Evolutionary conservation across 2,797 vertebrate genomes (phyloP), one percentile per base, ranked within the genome.

Genomic region (Sylvia borin): DNA sequence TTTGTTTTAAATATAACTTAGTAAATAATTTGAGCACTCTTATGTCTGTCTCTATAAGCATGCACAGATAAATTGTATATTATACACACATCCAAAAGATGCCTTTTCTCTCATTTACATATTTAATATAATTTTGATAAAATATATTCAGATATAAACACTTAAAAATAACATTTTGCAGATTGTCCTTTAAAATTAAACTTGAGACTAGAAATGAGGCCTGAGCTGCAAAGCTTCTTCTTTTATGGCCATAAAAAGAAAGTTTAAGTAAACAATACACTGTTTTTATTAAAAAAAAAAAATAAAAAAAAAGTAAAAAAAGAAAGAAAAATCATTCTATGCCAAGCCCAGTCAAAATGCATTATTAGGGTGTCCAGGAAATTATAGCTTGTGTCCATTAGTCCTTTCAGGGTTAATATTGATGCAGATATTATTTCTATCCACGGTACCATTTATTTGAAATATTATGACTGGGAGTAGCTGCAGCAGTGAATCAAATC

Each of bases 351-450:
- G 98, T 97, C 97, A 98, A 97, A 98, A 98, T 98, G 98, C 98
- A 98, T 99, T 98, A 99, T 98, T 98, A 98, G 98, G 98, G 98
- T 98, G 98, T 98, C 98, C 98, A 97, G 98, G 98, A 99, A 99
- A 99, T 99, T 98, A 98, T 98, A 98, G 98, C 98, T 98, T 92
- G 97, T 98, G 98, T 99, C 99, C 98, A 99, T 99, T 99, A 99
- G 98, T 98, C 98, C 99, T 99, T 99, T 99, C 99, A 99, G 99
- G 98, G 98, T 99, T 99, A 99, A 99, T 99, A 99, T 99, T 99
- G 99, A 99, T 99, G 99, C 98, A 99, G 99, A 99, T 99, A 99
- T 99, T 99, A 99, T 99, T 99, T 99, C 99, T 98, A 99, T 99
- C 98, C 98, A 98, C 96, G 98, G 98, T 98, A 98, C 99, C 99